Conservation (phyloP, 1,140 invertebrate genomes). For the Dufourea novaeangliae region DNA sequence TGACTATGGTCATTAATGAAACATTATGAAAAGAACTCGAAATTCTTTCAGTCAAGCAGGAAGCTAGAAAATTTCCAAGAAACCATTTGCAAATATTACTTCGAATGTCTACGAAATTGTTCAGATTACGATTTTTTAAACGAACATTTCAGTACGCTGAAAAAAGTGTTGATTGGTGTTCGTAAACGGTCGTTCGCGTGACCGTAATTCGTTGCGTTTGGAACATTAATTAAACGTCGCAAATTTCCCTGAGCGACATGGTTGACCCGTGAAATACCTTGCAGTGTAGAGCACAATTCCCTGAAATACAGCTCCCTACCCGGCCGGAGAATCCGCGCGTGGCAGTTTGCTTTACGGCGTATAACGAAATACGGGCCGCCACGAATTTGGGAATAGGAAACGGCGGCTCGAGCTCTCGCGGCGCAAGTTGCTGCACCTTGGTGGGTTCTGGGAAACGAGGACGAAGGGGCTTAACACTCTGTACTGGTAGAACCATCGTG, state of each 20-base stretch:
- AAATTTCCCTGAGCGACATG: neutral
- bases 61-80: too few relatives aligned
- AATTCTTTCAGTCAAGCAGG: too few relatives aligned
- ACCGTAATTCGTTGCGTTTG: neutral
- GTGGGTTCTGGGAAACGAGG: slow-evolving; percentile 16
- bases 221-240: neutral
- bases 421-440: neutral
- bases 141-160: neutral
- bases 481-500: neutral
- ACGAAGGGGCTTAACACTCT: slow-evolving; percentile 20
- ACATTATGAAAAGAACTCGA: too few relatives aligned
- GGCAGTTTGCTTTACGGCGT: neutral
- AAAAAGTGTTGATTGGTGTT: neutral
- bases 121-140: neutral
- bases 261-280: neutral
- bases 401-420: neutral
- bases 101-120: slow-evolving; percentile 10
- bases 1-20: too few relatives aligned
- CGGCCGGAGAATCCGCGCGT: neutral
- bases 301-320: neutral
- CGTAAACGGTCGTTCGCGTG: neutral
- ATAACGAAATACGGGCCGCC: neutral
- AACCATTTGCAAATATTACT: too few relatives aligned
- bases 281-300: slow-evolving; percentile 12
- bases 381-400: slow-evolving; percentile 27